Percentiles rank a stretch among this genome's conserved stretches.
phyloP scores from a whole-genome alignment of 2,113 vertebrate species.

The Xiphorhynchus elegans region DNA sequence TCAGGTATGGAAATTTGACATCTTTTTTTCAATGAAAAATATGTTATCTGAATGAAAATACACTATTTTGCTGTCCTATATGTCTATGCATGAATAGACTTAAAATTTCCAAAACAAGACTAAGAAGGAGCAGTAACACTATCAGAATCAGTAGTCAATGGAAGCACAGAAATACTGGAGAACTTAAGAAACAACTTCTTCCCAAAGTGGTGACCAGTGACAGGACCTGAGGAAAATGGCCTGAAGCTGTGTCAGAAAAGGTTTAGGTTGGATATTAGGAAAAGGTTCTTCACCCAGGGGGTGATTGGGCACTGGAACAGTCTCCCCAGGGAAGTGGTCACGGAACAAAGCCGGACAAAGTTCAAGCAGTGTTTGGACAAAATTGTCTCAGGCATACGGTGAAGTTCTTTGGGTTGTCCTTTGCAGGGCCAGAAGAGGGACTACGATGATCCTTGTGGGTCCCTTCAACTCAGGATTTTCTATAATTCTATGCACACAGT shows the following conservation, averaged over 20 bases:
- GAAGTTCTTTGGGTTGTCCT: background rate
- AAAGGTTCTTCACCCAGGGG: background rate
- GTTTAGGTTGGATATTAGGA: no score
- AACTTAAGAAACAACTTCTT: background rate
- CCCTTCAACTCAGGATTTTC: background rate
- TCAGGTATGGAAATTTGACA: background rate
- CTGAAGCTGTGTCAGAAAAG: background rate
- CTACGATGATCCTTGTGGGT: background rate
- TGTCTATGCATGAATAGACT: background rate
- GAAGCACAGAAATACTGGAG: background rate
- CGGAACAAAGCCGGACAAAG: background rate
- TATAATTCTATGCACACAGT: background rate
- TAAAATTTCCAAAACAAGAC: background rate
- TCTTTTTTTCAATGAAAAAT: background rate
- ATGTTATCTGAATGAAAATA: background rate
- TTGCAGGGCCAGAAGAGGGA: background rate
- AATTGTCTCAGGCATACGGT: background rate
- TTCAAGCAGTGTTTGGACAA: fast-evolving
- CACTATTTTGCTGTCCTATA: background rate
- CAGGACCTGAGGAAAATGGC: background rate
- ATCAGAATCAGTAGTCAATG: background rate
- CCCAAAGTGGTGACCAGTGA: fast-evolving
- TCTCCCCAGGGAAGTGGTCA: background rate
- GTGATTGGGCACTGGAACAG: background rate
- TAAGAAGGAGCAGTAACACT: background rate